Percentiles rank a stretch among this genome's conserved stretches.
These are phyloP conservation scores for Ceratosolen solmsi DNA, from an alignment of 1,140 invertebrate genomes.

Conservation along the genomic window DNA sequence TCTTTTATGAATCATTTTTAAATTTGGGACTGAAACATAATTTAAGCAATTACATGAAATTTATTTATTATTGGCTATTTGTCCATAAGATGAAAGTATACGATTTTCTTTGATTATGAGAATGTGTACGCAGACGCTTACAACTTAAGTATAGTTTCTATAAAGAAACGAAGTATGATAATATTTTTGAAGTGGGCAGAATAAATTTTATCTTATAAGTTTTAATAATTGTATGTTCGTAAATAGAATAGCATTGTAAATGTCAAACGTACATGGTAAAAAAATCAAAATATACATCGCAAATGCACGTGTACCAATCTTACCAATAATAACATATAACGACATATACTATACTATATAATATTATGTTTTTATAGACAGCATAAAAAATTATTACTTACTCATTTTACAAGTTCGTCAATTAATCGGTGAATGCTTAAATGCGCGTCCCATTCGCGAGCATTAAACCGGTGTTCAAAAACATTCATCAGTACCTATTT, in stretches of 20 bases:
- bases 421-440: not conserved
- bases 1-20: constrained; percentile 1
- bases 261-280: constrained; percentile 14
- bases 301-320: constrained; percentile 29
- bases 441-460: constrained; percentile 25
- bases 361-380: not conserved
- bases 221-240: too few species aligned
- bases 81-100: not conserved
- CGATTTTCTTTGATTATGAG: not conserved
- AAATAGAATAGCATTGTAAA: not conserved
- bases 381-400: constrained; percentile 6
- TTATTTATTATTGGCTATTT: not conserved
- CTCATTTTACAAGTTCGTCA: constrained; percentile 13
- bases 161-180: not conserved
- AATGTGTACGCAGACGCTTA: constrained; percentile 11
- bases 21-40: constrained; percentile 18
- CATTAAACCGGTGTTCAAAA: constrained; percentile 11
- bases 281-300: too few species aligned
- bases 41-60: not conserved
- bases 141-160: constrained; percentile 29
- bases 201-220: not conserved
- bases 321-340: constrained; percentile 26
- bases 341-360: constrained; percentile 10
- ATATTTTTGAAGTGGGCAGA: not conserved
- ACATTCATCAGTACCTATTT: constrained; percentile 39